These are phyloP conservation scores for Gonioctena quinquepunctata DNA, from an alignment of 1,140 invertebrate species.

Conservation along the genomic window DNA sequence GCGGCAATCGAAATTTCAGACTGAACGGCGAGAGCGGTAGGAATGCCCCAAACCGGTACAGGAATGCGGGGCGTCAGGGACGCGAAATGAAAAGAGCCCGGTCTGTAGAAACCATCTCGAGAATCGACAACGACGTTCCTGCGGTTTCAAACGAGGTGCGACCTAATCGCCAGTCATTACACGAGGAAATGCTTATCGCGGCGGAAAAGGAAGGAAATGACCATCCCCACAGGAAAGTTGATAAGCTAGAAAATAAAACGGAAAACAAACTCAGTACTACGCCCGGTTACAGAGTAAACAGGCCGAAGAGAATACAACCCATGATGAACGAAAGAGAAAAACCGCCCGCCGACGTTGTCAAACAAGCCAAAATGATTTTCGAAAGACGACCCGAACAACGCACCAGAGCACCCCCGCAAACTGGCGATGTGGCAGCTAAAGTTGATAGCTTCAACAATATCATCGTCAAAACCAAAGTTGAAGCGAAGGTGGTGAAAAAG, in stretches of 20 bases:
- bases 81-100: slow-evolving; percentile 80
- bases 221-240: slow-evolving; percentile 25
- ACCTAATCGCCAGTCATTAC: slow-evolving; percentile 45
- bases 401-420: slow-evolving; percentile 57
- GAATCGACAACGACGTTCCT: slow-evolving; percentile 42
- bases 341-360: slow-evolving; percentile 83
- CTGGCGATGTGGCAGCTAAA: slow-evolving; percentile 68
- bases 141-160: slow-evolving; percentile 14
- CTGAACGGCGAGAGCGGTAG: slow-evolving; percentile 32
- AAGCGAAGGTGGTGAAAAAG: slow-evolving; percentile 49
- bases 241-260: slow-evolving; percentile 53
- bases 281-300: slow-evolving; percentile 50
- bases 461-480: slow-evolving; percentile 58
- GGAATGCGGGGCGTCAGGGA: slow-evolving; percentile 54
- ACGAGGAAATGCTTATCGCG: slow-evolving; percentile 48
- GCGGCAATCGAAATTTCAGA: slow-evolving; percentile 42
- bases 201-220: slow-evolving; percentile 37
- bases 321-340: slow-evolving; percentile 78
- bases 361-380: slow-evolving; percentile 81
- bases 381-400: slow-evolving; percentile 69
- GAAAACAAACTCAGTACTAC: slow-evolving; percentile 39
- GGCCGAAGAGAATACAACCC: slow-evolving; percentile 68
- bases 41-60: slow-evolving; percentile 52
- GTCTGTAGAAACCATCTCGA: slow-evolving; percentile 78
- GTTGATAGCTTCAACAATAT: slow-evolving; percentile 69